phyloP scores from a whole-genome alignment of 2,888 invertebrate species.

The Orchesella flavescens region DNA sequence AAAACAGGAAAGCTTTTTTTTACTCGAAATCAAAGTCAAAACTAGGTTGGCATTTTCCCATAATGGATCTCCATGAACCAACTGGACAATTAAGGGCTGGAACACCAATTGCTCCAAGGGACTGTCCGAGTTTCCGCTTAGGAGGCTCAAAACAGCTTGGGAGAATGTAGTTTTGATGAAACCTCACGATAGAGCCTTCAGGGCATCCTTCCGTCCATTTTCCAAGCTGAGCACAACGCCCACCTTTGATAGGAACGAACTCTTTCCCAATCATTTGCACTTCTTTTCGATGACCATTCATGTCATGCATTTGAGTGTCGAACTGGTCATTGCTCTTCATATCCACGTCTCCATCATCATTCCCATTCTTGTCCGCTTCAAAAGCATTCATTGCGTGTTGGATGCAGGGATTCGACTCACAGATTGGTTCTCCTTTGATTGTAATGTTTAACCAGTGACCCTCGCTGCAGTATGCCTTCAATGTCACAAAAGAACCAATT shows the following conservation, averaged over 20 bases:
- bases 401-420: constrained; percentile 46
- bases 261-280: background rate
- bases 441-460: constrained; percentile 55
- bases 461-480: constrained; percentile 50
- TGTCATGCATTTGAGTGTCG: constrained; percentile 31
- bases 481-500: constrained; percentile 26
- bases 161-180: constrained; percentile 32
- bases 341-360: constrained; percentile 44
- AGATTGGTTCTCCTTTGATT: constrained; percentile 40
- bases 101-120: constrained; percentile 51
- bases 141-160: constrained; percentile 57
- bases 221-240: constrained; percentile 53
- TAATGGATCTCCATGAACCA: constrained; percentile 52
- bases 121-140: background rate
- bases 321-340: constrained; percentile 45
- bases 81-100: constrained; percentile 42
- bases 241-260: constrained; percentile 58
- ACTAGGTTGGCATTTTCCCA: constrained; percentile 58
- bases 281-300: constrained; percentile 30
- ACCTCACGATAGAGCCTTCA: constrained; percentile 41
- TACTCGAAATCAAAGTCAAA: constrained; percentile 64
- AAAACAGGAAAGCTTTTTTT: constrained; percentile 1
- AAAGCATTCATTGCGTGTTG: constrained; percentile 34
- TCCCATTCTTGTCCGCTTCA: constrained; percentile 30
- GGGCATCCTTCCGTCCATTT: constrained; percentile 47